These are phyloP conservation scores for Ochotona princeps DNA, from an alignment of 2,113 vertebrate genomes.

Conservation along the genomic window DNA sequence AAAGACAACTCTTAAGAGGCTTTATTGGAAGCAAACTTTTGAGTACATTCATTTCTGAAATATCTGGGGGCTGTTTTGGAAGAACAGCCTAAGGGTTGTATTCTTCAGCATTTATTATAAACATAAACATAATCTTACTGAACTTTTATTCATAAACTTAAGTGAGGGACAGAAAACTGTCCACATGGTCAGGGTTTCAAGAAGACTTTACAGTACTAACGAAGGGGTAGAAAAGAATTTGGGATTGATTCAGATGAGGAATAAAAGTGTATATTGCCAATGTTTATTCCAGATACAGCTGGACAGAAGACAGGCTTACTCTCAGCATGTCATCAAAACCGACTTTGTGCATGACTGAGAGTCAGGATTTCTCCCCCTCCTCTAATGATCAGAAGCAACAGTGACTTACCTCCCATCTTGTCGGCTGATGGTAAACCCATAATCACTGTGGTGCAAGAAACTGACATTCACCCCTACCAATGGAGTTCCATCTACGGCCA, in stretches of 20 bases:
- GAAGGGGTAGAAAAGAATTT: conserved; percentile 36
- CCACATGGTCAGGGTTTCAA: conserved; percentile 16
- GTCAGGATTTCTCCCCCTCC: background rate
- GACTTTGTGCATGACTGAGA: background rate
- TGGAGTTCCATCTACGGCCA: conserved; percentile 93
- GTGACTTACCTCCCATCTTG: conserved; percentile 94
- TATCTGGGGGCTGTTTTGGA: conserved; percentile 17
- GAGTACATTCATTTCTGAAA: conserved; percentile 34
- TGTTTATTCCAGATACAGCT: conserved; percentile 30
- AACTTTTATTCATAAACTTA: conserved; percentile 37
- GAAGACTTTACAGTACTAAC: background rate
- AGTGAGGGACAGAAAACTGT: background rate
- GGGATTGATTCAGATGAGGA: conserved; percentile 40
- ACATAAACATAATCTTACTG: background rate
- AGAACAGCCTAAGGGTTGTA: background rate
- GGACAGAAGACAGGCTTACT: conserved; percentile 24
- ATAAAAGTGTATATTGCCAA: conserved; percentile 33
- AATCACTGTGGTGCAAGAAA: conserved; percentile 95
- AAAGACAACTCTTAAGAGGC: background rate
- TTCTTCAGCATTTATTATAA: conserved; percentile 19
- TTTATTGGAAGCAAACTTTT: background rate
- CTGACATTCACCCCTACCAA: conserved; percentile 98
- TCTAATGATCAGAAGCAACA: background rate
- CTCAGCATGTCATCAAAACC: background rate
- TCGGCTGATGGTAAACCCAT: conserved; percentile 96